Evolutionary conservation across 2,888 invertebrate genomes (phyloP).

Genomic region (Chalcosyrphus nemorum): DNA sequence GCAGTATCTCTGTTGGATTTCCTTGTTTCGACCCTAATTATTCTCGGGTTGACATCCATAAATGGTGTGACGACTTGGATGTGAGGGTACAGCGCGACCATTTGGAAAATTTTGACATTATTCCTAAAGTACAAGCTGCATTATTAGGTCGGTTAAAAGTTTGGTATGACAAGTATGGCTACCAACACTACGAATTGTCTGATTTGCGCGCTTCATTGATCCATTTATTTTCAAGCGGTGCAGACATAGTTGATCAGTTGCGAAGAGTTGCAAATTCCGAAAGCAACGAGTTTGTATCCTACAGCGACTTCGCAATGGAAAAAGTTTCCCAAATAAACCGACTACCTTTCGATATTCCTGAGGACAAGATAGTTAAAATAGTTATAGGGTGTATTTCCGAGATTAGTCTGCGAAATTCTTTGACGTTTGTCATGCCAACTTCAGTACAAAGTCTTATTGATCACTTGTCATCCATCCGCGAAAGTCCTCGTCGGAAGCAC

Average conservation of each 20-base stretch:
- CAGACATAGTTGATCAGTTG: slow-evolving; percentile 54
- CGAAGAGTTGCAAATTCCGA: slow-evolving; percentile 52
- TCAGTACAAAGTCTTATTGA: slow-evolving; percentile 17
- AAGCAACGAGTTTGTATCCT: not conserved
- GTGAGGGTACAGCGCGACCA: slow-evolving; percentile 57
- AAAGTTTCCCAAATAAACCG: slow-evolving; percentile 31
- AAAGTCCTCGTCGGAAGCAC: slow-evolving; percentile 7
- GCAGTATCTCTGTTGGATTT: slow-evolving; percentile 41
- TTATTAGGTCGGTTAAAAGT: slow-evolving; percentile 42
- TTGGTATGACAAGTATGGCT: slow-evolving; percentile 61
- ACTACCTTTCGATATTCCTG: slow-evolving; percentile 43
- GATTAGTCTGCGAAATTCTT: slow-evolving; percentile 23
- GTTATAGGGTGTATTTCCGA: slow-evolving; percentile 43
- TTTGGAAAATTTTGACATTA: slow-evolving; percentile 36
- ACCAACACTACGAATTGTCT: slow-evolving; percentile 58
- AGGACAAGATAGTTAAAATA: slow-evolving; percentile 40
- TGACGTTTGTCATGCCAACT: slow-evolving; percentile 28
- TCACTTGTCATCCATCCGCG: slow-evolving; percentile 26
- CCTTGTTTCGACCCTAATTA: slow-evolving; percentile 61
- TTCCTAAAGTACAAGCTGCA: slow-evolving; percentile 51
- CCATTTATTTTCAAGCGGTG: slow-evolving; percentile 52
- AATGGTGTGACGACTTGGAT: slow-evolving; percentile 52
- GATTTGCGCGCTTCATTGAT: slow-evolving; percentile 64
- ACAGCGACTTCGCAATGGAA: slow-evolving; percentile 1
- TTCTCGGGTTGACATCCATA: slow-evolving; percentile 49